These are phyloP conservation scores for Pogonus chalceus DNA, from an alignment of 1,140 invertebrate genomes.

Conservation along the genomic window DNA sequence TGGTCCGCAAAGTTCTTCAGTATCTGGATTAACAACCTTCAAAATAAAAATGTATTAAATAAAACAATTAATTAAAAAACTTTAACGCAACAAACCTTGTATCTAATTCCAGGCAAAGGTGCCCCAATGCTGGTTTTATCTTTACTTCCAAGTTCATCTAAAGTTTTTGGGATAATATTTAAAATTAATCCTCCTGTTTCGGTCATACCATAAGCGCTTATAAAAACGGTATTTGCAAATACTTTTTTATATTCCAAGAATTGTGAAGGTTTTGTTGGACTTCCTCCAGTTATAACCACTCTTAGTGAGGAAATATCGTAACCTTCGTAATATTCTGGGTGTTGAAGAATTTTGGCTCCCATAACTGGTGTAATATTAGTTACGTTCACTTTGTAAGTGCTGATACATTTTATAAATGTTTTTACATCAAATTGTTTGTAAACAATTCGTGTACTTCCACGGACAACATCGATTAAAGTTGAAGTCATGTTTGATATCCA, in stretches of 20 bases:
- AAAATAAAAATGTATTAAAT: neutral
- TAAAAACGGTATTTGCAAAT: conserved; percentile 28
- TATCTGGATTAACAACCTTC: conserved; percentile 39
- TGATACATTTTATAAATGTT: no score
- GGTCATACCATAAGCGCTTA: conserved; percentile 37
- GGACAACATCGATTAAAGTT: no score
- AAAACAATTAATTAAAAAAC: no score
- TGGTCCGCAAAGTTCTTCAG: conserved; percentile 47
- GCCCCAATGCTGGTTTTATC: conserved; percentile 32
- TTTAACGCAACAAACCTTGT: conserved; percentile 38
- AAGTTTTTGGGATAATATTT: conserved; percentile 10
- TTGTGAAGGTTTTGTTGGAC: no score
- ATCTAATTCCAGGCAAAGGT: conserved; percentile 27
- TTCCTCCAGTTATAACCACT: conserved; percentile 21
- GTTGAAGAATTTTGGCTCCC: conserved; percentile 28
- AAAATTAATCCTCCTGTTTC: conserved; percentile 28
- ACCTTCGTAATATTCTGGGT: conserved; percentile 21
- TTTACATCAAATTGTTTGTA: no score
- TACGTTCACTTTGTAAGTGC: no score
- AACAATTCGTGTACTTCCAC: no score
- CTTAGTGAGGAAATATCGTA: conserved; percentile 33
- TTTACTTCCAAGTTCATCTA: no score
- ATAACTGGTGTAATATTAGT: conserved; percentile 29
- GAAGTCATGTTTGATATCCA: no score
- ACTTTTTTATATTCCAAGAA: conserved; percentile 26